Conservation (phyloP, 2,113 vertebrate species). For the Notothenia coriiceps region DNA sequence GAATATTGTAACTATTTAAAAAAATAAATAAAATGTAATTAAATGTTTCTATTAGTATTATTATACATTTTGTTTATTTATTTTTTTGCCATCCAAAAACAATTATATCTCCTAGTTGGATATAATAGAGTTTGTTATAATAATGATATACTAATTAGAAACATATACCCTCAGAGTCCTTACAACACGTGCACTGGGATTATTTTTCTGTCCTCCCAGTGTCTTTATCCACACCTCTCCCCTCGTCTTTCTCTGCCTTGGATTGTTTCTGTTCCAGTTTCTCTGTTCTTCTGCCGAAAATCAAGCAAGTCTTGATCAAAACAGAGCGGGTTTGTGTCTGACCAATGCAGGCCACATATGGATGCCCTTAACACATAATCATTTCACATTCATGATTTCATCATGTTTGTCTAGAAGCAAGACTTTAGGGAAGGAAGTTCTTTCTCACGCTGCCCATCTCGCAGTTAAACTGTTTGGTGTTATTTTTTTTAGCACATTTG, state of each 20-base stretch:
- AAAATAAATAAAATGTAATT: no score
- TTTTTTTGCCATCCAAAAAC: constrained; percentile 1
- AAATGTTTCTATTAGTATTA: no score
- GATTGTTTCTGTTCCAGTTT: constrained; percentile 64
- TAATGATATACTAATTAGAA: background rate
- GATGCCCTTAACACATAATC: constrained; percentile 31
- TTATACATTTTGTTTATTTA: background rate
- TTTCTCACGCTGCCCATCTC: constrained; percentile 57
- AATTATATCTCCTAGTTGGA: background rate
- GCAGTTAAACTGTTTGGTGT: constrained; percentile 32
- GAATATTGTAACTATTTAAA: no score
- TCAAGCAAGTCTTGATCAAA: constrained; percentile 62
- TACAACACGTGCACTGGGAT: background rate
- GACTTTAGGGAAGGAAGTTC: constrained; percentile 61
- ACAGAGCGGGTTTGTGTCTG: constrained; percentile 31
- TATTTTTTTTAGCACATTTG: constrained; percentile 54
- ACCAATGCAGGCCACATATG: constrained; percentile 56
- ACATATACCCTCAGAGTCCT: background rate
- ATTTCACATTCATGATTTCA: constrained; percentile 64
- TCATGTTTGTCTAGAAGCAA: constrained; percentile 50
- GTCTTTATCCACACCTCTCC: background rate
- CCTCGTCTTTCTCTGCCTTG: constrained; percentile 27
- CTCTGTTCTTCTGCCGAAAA: constrained; percentile 58
- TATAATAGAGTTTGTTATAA: background rate
- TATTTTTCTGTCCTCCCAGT: constrained; percentile 6